A percentile compares a stretch with the other conserved stretches of the same genome.
Conservation (phyloP, 2,888 invertebrate species). For the Tipula vernalis region DNA sequence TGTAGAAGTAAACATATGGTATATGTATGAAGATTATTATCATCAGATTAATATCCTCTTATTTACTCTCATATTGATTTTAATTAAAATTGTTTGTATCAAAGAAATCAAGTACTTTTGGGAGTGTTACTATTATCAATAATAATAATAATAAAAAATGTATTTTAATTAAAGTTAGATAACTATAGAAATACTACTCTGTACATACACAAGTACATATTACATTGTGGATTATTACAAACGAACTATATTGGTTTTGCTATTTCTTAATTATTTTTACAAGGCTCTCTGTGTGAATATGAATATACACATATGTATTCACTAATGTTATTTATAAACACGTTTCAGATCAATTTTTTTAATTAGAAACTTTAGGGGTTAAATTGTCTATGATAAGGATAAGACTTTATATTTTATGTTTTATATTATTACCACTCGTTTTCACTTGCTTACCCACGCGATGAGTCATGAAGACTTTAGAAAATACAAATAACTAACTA, state of each 20-base stretch:
- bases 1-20: not conserved
- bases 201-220: too few species aligned
- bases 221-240: not conserved
- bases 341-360: not conserved
- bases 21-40: not conserved
- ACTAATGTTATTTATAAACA: not conserved
- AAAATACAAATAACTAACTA: not conserved
- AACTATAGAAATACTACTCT: not conserved
- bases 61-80: not conserved
- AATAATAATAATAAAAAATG: not conserved
- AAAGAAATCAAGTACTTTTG: not conserved
- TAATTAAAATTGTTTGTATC: not conserved
- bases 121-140: not conserved
- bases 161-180: not conserved
- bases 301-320: too few species aligned
- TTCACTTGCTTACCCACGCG: not conserved
- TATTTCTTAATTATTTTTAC: not conserved
- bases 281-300: not conserved
- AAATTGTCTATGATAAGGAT: not conserved
- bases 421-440: not conserved
- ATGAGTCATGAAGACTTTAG: not conserved
- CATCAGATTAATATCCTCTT: not conserved
- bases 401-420: not conserved
- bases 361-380: not conserved
- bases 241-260: not conserved